A percentile compares a stretch with the other conserved stretches of the same genome.
These are phyloP conservation scores for Strigamia maritima DNA, from an alignment of 2,888 invertebrate genomes.

Conservation along the genomic window DNA sequence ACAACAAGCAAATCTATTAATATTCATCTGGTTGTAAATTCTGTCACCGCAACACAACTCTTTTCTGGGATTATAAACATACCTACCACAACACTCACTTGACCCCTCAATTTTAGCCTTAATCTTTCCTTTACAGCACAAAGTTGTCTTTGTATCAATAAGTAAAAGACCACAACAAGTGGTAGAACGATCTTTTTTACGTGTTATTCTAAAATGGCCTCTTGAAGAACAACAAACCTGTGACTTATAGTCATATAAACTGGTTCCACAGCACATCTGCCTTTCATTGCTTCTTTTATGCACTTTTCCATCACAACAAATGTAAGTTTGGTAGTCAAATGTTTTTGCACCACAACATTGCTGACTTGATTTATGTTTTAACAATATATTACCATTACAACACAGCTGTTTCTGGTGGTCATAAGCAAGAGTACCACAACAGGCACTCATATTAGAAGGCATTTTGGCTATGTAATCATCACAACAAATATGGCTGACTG, in stretches of 20 bases:
- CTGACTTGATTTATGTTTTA: not conserved
- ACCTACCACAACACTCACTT: not conserved
- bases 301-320: constrained; percentile 23
- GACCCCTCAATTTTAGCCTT: not conserved
- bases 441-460: not conserved
- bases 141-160: not conserved
- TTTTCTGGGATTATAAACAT: not conserved
- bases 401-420: constrained; percentile 6
- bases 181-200: not conserved
- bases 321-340: not conserved
- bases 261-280: not conserved
- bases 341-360: constrained; percentile 15
- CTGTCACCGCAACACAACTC: constrained; percentile 24
- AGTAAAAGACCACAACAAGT: constrained; percentile 8
- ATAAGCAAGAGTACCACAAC: not conserved
- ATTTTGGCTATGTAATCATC: not conserved
- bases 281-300: not conserved
- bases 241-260: not conserved
- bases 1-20: constrained; percentile 9
- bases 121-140: constrained; percentile 2
- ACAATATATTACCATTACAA: not conserved
- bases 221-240: constrained; percentile 35
- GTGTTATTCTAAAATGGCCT: not conserved
- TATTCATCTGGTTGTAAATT: not conserved
- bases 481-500: not conserved